Base-by-base conservation (phyloP, 53 echinoderm and acorn worm genomes). In the Stichopus horrens region DNA sequence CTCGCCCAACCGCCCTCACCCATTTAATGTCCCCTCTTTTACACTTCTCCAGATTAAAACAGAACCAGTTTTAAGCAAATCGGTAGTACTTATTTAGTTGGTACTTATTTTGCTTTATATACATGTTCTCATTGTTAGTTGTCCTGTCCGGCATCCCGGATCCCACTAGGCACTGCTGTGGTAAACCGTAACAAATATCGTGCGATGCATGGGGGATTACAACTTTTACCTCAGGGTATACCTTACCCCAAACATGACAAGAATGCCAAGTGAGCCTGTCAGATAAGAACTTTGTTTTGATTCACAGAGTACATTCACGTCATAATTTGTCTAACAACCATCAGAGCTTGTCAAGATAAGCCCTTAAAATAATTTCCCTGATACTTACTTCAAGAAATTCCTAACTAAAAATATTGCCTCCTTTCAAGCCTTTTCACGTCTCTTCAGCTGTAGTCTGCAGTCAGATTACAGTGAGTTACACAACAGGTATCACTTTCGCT, bases 251-350 rank as follows among this genome's bases (percentile, higher is more conserved):
- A 81, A 55, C 58, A 81, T 81, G 81, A 16, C 55, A 57, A 58
- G 81, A 56, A 81, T 81, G 81, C 18, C 10, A 81, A 23, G 56
- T 23, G 58, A 57, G 57, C 57, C 56, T 81, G 81, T 81, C 81
- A 81, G 55, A 56, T 81, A 71, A 71, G 19, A 71, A 7, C 14
- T 71, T 71, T 71, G 71, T 71, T 71, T 71, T 71, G 71, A 71
- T 71, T 71, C 71, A 63, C 63, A 63, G 18, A 71, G 71, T 71
- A 71, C 71, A 20, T 71, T 71, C 71, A 71, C 71, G 71, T 71
- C 71, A 71, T 71, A 71, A 71, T 71, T 71, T 71, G 71, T 71
- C 71, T 71, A 71, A 71, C 71, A 71, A 71, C 18, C 21, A 18
- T 71, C 71, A 71, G 19, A n/a, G 71, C 18, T 71, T 71, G 71